Conservation (phyloP, 1,140 invertebrate genomes). For the Apolygus lucorum region DNA sequence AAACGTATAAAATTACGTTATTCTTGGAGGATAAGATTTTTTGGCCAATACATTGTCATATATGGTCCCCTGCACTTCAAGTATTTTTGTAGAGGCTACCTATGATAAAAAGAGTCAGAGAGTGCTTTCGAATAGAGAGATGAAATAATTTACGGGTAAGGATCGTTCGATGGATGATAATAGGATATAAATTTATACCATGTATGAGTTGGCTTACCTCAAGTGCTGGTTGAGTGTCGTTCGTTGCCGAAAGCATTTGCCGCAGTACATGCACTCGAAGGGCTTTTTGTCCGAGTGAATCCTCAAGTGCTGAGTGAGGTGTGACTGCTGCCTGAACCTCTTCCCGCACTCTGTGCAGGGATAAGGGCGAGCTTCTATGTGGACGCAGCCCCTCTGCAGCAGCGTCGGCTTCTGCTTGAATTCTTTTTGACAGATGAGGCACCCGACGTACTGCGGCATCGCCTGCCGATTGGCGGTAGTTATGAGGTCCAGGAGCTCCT, state of each 20-base stretch:
- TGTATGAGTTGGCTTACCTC: neutral
- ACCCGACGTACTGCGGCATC: slow-evolving; percentile 8
- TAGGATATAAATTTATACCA: neutral
- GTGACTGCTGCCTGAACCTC: slow-evolving; percentile 17
- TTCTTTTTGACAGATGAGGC: slow-evolving; percentile 7
- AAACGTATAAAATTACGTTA: no score
- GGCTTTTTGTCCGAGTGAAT: slow-evolving; percentile 8
- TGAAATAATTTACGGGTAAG: no score
- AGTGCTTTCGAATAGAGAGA: no score
- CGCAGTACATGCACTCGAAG: slow-evolving; percentile 10
- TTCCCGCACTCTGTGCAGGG: slow-evolving; percentile 18
- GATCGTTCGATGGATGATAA: no score
- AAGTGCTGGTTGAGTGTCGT: neutral
- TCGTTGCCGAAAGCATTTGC: slow-evolving; percentile 2
- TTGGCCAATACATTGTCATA: no score
- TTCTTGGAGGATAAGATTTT: no score
- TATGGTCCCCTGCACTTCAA: no score
- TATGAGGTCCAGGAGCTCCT: slow-evolving; percentile 1
- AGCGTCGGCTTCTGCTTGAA: slow-evolving; percentile 7
- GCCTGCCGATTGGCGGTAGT: slow-evolving; percentile 1
- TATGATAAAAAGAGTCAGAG: no score
- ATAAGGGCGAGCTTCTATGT: slow-evolving; percentile 15
- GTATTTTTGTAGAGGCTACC: no score
- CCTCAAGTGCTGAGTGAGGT: slow-evolving; percentile 19
- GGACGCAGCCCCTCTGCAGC: neutral